Conservation (phyloP, 2,113 vertebrate genomes). For the Desmodus rotundus region DNA sequence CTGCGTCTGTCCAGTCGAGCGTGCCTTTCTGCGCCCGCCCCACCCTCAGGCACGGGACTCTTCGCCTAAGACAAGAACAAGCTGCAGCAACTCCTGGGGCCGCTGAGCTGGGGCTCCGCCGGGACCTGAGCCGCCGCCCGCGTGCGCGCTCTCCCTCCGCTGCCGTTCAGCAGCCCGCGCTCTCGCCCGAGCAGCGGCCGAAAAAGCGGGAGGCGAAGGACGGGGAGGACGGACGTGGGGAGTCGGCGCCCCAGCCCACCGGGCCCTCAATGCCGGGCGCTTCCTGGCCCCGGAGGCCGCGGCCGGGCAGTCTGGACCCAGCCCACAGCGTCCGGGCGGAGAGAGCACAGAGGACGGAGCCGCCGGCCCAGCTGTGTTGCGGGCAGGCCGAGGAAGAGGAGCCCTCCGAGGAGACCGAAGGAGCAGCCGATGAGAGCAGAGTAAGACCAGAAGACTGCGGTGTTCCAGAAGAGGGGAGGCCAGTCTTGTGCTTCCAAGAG, state of each 20-base stretch:
- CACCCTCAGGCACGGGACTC: no score
- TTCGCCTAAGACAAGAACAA: background rate
- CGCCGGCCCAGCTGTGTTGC: background rate
- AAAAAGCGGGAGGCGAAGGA: background rate
- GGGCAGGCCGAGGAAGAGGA: background rate
- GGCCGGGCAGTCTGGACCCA: slow-evolving; percentile 53
- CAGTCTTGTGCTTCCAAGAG: background rate
- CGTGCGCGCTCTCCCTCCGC: background rate
- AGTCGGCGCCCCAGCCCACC: background rate
- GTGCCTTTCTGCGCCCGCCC: background rate
- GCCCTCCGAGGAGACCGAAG: background rate
- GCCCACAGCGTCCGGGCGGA: background rate
- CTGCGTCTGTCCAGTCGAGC: background rate
- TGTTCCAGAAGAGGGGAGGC: background rate
- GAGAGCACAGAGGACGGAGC: no score
- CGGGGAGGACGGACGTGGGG: background rate
- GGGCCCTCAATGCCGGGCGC: slow-evolving; percentile 76
- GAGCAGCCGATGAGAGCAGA: background rate
- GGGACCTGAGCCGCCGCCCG: background rate
- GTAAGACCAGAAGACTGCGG: background rate
- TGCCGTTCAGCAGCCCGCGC: background rate
- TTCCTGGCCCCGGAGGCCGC: slow-evolving; percentile 64
- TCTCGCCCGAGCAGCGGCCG: background rate
- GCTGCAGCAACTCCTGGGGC: slow-evolving; percentile 40
- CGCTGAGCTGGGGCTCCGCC: background rate